A percentile compares a stretch with the other conserved stretches of the same genome.
These are phyloP conservation scores for Eriosoma lanigerum DNA, from an alignment of 1,140 invertebrate species.

Conservation along the genomic window DNA sequence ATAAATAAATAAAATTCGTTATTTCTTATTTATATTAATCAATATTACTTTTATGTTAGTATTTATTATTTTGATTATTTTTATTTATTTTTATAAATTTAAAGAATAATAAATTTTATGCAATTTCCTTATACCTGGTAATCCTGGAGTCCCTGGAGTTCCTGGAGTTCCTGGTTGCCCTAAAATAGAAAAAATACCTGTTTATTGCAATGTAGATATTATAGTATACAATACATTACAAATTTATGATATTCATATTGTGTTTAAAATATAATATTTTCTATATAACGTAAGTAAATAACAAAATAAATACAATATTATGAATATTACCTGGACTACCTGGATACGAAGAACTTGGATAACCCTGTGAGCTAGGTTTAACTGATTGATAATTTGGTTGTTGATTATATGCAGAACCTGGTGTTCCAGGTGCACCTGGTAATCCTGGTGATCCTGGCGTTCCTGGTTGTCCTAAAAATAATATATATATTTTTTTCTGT, in stretches of 20 bases:
- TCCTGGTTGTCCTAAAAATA: constrained; percentile 52
- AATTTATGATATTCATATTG: too few species aligned
- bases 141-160: constrained; percentile 50
- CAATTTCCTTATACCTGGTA: constrained; percentile 53
- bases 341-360: constrained; percentile 25
- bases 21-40: too few species aligned
- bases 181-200: background rate
- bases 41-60: too few species aligned
- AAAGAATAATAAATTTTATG: too few species aligned
- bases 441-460: constrained; percentile 53
- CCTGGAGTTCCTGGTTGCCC: constrained; percentile 53
- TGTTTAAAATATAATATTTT: too few species aligned
- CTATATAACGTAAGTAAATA: too few species aligned
- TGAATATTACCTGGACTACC: constrained; percentile 30
- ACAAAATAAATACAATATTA: background rate
- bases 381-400: constrained; percentile 53
- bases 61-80: too few species aligned
- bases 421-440: constrained; percentile 56
- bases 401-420: constrained; percentile 53
- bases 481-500: too few species aligned
- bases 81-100: too few species aligned
- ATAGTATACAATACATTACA: too few species aligned
- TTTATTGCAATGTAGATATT: too few species aligned
- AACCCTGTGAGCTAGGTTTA: constrained; percentile 9
- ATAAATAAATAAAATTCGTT: too few species aligned